These are phyloP conservation scores for Chiloscyllium plagiosum DNA, from an alignment of 2,113 vertebrate genomes.

Conservation along the genomic window DNA sequence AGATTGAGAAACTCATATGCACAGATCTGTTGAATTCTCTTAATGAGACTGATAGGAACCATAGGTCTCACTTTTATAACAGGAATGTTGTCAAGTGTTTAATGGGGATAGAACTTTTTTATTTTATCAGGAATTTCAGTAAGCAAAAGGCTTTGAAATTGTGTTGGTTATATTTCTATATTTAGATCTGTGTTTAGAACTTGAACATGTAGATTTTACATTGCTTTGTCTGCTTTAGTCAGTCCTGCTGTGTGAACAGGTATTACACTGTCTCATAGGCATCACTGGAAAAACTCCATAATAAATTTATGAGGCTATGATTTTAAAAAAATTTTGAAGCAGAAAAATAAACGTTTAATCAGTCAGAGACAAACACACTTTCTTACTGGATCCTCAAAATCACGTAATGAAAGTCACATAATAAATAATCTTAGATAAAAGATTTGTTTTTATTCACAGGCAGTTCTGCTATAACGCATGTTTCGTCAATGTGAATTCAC, in stretches of 20 bases:
- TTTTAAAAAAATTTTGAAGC: not conserved
- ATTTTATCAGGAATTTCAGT: not conserved
- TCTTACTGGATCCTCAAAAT: not conserved
- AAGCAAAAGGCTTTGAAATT: not conserved
- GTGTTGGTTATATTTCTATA: not conserved
- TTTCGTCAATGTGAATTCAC: too few relatives aligned
- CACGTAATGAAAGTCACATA: too few relatives aligned
- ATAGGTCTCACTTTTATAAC: not conserved
- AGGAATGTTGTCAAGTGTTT: not conserved
- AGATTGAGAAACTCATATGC: not conserved
- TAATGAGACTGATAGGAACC: not conserved
- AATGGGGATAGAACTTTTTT: not conserved
- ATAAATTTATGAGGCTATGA: too few relatives aligned
- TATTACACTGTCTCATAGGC: not conserved
- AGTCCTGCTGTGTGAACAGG: not conserved
- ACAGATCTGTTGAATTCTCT: not conserved
- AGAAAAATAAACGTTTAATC: not conserved
- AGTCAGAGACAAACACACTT: not conserved
- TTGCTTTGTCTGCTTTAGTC: not conserved
- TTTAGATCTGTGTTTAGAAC: not conserved
- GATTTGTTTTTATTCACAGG: too few relatives aligned
- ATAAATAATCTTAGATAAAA: too few relatives aligned
- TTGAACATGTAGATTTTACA: not conserved
- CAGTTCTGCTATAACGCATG: too few relatives aligned
- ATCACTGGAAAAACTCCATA: not conserved